Conservation (phyloP, 2,113 vertebrate species). For the Vulpes ferrilata region DNA sequence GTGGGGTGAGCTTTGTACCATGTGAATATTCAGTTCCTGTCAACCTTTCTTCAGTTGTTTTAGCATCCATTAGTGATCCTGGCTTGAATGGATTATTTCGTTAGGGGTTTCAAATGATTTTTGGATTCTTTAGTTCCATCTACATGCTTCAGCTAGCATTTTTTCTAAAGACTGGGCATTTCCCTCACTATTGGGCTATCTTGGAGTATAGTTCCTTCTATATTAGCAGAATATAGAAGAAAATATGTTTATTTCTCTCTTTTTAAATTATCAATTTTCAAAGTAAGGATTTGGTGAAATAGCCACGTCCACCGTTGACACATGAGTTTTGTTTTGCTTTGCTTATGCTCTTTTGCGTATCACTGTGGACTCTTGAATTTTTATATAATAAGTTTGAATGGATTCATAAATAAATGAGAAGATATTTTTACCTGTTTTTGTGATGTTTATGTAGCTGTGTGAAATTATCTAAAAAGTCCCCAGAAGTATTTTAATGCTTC, state of each 20-base stretch:
- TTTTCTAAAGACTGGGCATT: not conserved
- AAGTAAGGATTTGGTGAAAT: not conserved
- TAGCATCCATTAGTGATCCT: not conserved
- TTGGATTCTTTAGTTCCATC: slow-evolving; percentile 24
- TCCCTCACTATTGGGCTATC: not conserved
- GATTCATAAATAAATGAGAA: not conserved
- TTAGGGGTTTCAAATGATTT: slow-evolving; percentile 45
- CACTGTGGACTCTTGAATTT: not conserved
- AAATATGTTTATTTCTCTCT: not conserved
- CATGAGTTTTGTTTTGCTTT: slow-evolving; percentile 9
- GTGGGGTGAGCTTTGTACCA: not conserved
- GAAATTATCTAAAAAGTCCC: slow-evolving; percentile 15
- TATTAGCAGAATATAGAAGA: not conserved
- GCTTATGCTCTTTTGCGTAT: not conserved
- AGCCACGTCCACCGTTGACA: not conserved
- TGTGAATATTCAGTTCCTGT: not conserved
- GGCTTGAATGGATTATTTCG: not conserved
- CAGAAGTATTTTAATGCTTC: slow-evolving; percentile 38
- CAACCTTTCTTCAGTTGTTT: not conserved
- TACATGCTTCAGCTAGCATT: not conserved
- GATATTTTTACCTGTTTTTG: not conserved
- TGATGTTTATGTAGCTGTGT: slow-evolving; percentile 13
- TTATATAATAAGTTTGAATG: not conserved
- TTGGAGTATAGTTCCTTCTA: slow-evolving; percentile 3
- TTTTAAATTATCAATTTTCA: not conserved